phyloP scores from a whole-genome alignment of 2,888 invertebrate genomes.

The Ferrisia virgata region DNA sequence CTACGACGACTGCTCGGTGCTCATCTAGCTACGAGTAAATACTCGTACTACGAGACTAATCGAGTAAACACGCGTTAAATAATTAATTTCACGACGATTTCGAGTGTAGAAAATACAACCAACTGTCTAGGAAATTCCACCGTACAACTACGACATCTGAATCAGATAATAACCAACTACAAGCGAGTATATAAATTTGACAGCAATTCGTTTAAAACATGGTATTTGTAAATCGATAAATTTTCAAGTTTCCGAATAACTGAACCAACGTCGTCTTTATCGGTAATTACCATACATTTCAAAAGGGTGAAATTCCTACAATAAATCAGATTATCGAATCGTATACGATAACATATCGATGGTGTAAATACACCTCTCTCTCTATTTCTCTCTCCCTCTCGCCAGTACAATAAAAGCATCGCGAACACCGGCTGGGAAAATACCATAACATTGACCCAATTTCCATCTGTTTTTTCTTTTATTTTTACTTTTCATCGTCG shows the following conservation, averaged over 20 bases:
- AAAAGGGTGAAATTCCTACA: too few relatives aligned
- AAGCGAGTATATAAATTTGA: background rate
- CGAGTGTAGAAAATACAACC: background rate
- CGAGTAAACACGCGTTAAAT: background rate
- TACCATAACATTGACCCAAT: background rate
- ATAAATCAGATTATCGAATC: too few relatives aligned
- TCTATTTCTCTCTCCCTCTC: too few relatives aligned
- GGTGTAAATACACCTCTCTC: too few relatives aligned
- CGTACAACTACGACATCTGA: background rate
- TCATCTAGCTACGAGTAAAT: background rate
- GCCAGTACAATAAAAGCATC: too few relatives aligned
- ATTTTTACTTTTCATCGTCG: background rate
- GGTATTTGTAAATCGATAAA: background rate
- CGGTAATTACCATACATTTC: too few relatives aligned
- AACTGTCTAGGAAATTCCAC: too few relatives aligned
- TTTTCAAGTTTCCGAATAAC: too few relatives aligned
- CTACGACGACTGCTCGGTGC: too few relatives aligned
- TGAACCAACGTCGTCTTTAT: too few relatives aligned
- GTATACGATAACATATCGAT: too few relatives aligned
- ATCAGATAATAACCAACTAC: background rate
- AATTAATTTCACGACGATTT: constrained; percentile 5
- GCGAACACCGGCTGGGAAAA: background rate
- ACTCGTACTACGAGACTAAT: background rate
- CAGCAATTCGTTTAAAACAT: background rate
- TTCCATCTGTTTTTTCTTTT: background rate